Evolutionary conservation across 2,888 invertebrate species (phyloP), one percentile per base, ranked within the genome.

Genomic region (Latrodectus hesperus): DNA sequence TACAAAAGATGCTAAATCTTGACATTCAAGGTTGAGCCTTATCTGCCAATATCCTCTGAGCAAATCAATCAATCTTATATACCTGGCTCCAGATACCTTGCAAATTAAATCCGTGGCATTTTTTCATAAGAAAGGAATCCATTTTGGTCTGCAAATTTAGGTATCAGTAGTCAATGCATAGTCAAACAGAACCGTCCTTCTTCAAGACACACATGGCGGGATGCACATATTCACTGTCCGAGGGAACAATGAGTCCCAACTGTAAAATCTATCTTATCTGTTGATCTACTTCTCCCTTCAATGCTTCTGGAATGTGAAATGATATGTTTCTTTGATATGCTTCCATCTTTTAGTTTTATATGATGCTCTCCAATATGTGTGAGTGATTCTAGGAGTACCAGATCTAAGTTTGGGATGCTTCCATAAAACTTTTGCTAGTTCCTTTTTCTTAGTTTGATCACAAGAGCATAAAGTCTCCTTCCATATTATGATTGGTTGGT

Each of bases 151-250:
- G 38, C 12, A 26, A 10, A 38, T 71, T 71, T 16, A 71, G 26
- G 38, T 71, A 49, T 26, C 71, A 16, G 49, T 38, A 71, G 1
- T 71, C 71, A 12, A 71, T 26, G 26, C 71, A 71, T 14, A 71
- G 16, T 14, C 71, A 11, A 12, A 71, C 71, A 10, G 38, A 26
- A 12, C 5, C 71, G 22, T 71, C 71, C 12, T 71, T 12, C 38
- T 71, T 71, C 14, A 26, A 26, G 12, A 71, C 71, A 71, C 71
- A 71, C 10, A 71, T 1, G 0, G 26, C 52, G 10, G 71, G 71
- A 71, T 71, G 71, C 26, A 49, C 71, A 71, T 71, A 71, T 38
- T 71, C 22, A 71, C 71, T 71, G 1, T 71, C 26, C 1, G 71
- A 71, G n/a, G 22, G 38, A 14, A 38, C 71, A 14, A 22, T 71